These are phyloP conservation scores for Cervus canadensis DNA, from an alignment of 2,113 vertebrate species.

Conservation along the genomic window DNA sequence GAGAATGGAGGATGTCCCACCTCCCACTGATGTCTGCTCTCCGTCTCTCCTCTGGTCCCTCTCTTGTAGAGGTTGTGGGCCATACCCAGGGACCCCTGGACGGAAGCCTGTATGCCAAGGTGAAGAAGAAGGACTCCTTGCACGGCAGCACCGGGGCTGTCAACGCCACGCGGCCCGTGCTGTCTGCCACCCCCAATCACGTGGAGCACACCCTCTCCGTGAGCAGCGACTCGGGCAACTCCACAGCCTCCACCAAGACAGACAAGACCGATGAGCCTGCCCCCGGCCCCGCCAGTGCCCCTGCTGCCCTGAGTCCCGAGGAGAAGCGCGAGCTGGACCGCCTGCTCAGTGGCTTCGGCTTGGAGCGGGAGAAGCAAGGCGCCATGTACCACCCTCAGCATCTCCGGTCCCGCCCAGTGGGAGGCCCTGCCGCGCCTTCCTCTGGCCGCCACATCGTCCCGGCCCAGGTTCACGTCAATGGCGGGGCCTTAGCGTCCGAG, in stretches of 20 bases:
- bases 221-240: conserved; percentile 98
- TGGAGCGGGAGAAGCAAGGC: conserved; percentile 76
- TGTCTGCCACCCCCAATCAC: conserved; percentile 82
- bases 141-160: conserved; percentile 83
- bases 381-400: conserved; percentile 85
- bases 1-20: neutral
- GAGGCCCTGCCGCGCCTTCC: conserved; percentile 61
- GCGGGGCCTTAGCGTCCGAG: conserved; percentile 81
- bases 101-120: conserved; percentile 98
- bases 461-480: conserved; percentile 95
- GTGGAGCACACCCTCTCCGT: conserved; percentile 95
- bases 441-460: conserved; percentile 88
- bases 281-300: conserved; percentile 71
- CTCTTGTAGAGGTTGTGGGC: conserved; percentile 84
- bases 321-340: conserved; percentile 95
- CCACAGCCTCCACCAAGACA: conserved; percentile 96
- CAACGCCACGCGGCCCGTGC: conserved; percentile 83
- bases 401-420: conserved; percentile 73
- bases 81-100: conserved; percentile 97
- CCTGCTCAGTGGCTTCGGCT: conserved; percentile 91
- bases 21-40: conserved; percentile 51
- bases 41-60: conserved; percentile 49
- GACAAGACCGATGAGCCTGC: conserved; percentile 93
- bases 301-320: conserved; percentile 85
- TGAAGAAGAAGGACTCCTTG: conserved; percentile 96